These are phyloP conservation scores for Seriola rivoliana DNA, from an alignment of 2,113 vertebrate genomes.

Conservation along the genomic window DNA sequence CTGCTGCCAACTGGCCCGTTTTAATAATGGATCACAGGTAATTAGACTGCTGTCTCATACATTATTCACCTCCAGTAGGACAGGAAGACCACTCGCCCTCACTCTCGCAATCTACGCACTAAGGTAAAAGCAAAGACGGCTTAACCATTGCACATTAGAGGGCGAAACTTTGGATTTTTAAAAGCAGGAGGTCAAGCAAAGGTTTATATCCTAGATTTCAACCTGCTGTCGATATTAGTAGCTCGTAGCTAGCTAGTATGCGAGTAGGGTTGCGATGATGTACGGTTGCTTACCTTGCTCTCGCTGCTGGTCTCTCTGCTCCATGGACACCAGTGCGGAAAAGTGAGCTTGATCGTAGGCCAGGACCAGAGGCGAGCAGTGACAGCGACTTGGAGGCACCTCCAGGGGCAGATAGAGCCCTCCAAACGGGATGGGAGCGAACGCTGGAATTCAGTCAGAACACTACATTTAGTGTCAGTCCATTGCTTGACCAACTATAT, in stretches of 20 bases:
- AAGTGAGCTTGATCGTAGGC: slow-evolving; percentile 99
- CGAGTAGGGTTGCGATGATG: not conserved
- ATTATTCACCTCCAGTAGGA: slow-evolving; percentile 77
- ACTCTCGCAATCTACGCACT: slow-evolving; percentile 30
- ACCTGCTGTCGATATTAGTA: not conserved
- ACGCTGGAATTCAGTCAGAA: slow-evolving; percentile 83
- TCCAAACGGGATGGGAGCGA: slow-evolving; percentile 97
- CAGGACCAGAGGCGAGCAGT: slow-evolving; percentile 97
- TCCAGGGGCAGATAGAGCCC: slow-evolving; percentile 98
- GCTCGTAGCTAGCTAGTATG: not conserved
- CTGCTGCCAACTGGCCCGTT: slow-evolving; percentile 63
- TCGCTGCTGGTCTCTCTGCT: slow-evolving; percentile 97
- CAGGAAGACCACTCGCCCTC: slow-evolving; percentile 56
- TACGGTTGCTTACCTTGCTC: slow-evolving; percentile 91
- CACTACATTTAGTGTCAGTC: not conserved
- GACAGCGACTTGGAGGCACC: slow-evolving; percentile 97
- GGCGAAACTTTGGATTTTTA: slow-evolving; percentile 10
- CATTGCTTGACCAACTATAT: not conserved
- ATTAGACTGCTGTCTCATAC: slow-evolving; percentile 73
- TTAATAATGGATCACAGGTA: slow-evolving; percentile 83
- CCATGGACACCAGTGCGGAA: slow-evolving; percentile 98
- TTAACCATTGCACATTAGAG: slow-evolving; percentile 7
- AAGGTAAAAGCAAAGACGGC: slow-evolving; percentile 48
- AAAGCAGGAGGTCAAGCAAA: slow-evolving; percentile 16
- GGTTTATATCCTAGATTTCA: not conserved